phyloP scores from a whole-genome alignment of 1,140 invertebrate species.

The Rhopalosiphum padi region DNA sequence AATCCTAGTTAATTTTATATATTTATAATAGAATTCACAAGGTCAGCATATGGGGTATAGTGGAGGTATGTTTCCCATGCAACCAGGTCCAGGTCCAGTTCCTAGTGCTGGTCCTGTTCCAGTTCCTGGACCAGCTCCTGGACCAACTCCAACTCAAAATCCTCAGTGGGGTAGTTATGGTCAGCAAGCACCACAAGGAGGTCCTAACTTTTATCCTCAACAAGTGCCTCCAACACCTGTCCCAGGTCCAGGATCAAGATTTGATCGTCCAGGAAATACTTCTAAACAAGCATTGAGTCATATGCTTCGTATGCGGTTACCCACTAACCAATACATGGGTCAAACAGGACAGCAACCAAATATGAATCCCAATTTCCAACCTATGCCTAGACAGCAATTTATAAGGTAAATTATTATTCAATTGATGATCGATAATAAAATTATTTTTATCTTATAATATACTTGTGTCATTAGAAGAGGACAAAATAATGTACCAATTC shows the following conservation, averaged over 20 bases:
- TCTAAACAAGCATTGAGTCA: constrained; percentile 87
- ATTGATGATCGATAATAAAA: neutral
- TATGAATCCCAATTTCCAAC: constrained; percentile 63
- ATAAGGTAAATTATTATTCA: constrained; percentile 63
- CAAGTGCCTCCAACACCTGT: constrained; percentile 60
- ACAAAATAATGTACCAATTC: constrained; percentile 62
- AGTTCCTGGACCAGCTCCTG: constrained; percentile 34
- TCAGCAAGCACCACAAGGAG: constrained; percentile 41
- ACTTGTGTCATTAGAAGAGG: constrained; percentile 62
- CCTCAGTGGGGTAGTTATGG: constrained; percentile 57
- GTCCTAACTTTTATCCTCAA: constrained; percentile 59
- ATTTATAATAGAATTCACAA: constrained; percentile 33
- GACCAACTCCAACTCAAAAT: constrained; percentile 39
- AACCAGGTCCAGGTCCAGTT: constrained; percentile 45
- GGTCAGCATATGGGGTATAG: constrained; percentile 57
- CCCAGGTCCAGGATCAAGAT: constrained; percentile 67
- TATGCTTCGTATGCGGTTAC: constrained; percentile 76
- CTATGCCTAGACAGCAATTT: constrained; percentile 67
- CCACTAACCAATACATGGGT: constrained; percentile 66
- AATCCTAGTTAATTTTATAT: neutral
- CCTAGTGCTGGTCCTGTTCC: constrained; percentile 49
- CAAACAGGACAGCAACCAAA: constrained; percentile 60
- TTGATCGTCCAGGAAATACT: constrained; percentile 74
- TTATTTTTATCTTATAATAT: neutral
- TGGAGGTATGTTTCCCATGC: constrained; percentile 52